A percentile compares a stretch with the other conserved stretches of the same genome.
Evolutionary conservation across 2,113 vertebrate genomes (phyloP).

Genomic region (Tachuris rubrigastra): DNA sequence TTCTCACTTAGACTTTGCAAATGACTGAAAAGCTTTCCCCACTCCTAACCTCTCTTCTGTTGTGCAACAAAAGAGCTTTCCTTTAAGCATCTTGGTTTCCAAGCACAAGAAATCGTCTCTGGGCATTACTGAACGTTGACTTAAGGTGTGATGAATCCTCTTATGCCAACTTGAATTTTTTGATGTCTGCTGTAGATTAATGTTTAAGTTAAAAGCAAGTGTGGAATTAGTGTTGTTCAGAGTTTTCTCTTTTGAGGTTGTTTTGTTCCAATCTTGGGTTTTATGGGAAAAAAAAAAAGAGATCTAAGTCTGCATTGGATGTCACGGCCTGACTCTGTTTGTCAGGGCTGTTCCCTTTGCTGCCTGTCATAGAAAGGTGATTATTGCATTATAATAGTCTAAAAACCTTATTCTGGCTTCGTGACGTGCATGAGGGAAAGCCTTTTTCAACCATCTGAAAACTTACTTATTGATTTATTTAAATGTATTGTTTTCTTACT

Average conservation of each 20-base stretch:
- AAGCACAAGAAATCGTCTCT: conserved; percentile 49
- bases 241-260: background rate
- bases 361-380: background rate
- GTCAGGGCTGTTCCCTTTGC: background rate
- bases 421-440: background rate
- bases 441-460: background rate
- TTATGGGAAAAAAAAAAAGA: background rate
- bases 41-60: conserved; percentile 62
- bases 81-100: conserved; percentile 61
- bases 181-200: conserved; percentile 3
- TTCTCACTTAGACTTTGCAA: conserved; percentile 63
- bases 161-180: conserved; percentile 39
- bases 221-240: background rate
- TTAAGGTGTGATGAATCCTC: conserved; percentile 64
- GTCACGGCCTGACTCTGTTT: background rate
- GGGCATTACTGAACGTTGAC: conserved; percentile 41
- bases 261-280: background rate
- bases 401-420: background rate
- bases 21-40: conserved; percentile 68
- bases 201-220: background rate
- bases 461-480: background rate
- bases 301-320: background rate
- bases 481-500: background rate
- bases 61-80: conserved; percentile 64
- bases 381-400: background rate